These are phyloP conservation scores for Parazoanthus darwini DNA, from an alignment of 92 coral and sea anemone species.

Conservation along the genomic window DNA sequence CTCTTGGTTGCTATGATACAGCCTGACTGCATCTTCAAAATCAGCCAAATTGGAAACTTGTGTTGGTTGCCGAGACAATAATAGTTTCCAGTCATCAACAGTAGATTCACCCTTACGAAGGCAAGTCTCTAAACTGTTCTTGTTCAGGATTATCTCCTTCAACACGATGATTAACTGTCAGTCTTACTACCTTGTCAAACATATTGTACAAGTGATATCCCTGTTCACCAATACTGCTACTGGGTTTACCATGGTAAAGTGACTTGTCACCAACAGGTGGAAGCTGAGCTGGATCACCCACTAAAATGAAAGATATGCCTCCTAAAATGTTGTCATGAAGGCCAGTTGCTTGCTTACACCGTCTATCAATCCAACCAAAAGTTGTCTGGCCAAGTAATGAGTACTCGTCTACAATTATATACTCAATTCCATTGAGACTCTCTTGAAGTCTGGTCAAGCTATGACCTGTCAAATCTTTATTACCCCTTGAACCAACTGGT, in stretches of 20 bases:
- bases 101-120: conserved; percentile 27
- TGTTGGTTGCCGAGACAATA: not conserved
- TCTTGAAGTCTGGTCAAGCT: not conserved
- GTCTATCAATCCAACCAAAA: not conserved
- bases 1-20: not conserved
- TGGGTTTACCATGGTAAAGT: not conserved
- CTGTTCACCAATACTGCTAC: conserved; percentile 17
- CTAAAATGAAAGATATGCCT: not conserved
- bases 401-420: not conserved
- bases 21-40: not conserved
- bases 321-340: not conserved
- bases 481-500: no score
- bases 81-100: conserved; percentile 12
- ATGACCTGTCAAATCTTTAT: no score
- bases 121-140: conserved; percentile 11
- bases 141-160: not conserved
- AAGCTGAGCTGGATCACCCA: not conserved
- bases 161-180: conserved; percentile 3
- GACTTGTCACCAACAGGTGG: no score
- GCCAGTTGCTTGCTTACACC: not conserved
- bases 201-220: not conserved
- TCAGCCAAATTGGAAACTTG: not conserved
- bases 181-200: not conserved
- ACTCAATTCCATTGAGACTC: not conserved
- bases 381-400: not conserved